Percentiles rank a stretch among this genome's conserved stretches.
phyloP scores from a whole-genome alignment of 2,888 invertebrate species.

The Leptinotarsa tumamoca region DNA sequence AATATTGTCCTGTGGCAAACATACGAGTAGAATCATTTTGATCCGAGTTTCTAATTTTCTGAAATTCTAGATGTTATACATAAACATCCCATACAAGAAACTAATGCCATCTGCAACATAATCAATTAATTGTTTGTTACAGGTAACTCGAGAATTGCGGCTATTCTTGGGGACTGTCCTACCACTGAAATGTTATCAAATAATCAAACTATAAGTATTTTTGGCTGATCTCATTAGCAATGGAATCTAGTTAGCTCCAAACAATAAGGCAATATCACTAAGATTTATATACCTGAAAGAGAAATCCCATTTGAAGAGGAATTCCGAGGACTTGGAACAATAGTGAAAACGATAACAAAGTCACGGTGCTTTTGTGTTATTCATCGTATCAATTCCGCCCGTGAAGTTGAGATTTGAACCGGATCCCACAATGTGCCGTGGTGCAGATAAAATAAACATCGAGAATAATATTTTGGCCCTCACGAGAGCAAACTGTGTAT shows the following conservation, averaged over 20 bases:
- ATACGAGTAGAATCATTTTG: too few species aligned
- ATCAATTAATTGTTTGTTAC: background rate
- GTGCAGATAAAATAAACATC: background rate
- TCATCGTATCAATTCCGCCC: background rate
- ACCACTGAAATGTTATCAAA: background rate
- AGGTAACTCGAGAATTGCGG: background rate
- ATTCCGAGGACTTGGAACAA: background rate
- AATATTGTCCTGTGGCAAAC: too few species aligned
- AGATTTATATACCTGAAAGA: background rate
- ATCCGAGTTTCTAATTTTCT: too few species aligned
- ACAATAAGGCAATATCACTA: background rate
- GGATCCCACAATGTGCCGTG: background rate
- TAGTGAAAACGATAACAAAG: conserved; percentile 7
- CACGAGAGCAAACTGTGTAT: background rate
- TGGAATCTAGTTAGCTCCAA: background rate
- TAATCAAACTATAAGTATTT: conserved; percentile 3
- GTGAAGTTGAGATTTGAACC: background rate
- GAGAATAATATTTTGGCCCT: background rate
- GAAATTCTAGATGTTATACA: too few species aligned
- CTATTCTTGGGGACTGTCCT: background rate
- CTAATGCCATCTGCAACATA: background rate
- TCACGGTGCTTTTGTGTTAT: background rate
- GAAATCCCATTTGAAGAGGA: background rate
- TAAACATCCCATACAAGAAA: too few species aligned
- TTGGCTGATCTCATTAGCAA: background rate